These are phyloP conservation scores for Ashinkailepas kermadecensis DNA, from an alignment of 2,888 invertebrate species.

Conservation along the genomic window DNA sequence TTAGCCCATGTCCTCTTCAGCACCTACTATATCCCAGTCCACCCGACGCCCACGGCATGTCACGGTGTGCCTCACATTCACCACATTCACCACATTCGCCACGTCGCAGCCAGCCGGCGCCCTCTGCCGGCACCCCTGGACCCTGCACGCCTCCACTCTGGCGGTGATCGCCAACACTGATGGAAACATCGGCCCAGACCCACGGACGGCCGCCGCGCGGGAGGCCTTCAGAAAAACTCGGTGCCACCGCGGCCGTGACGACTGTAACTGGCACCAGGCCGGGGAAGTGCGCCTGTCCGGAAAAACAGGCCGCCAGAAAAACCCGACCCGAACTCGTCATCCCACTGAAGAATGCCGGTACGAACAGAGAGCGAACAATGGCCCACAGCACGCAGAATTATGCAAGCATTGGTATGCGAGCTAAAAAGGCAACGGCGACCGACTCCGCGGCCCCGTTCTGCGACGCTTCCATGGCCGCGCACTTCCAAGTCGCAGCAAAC, in stretches of 20 bases:
- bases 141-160: no score
- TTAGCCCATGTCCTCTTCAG: no score
- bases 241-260: background rate
- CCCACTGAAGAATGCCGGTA: background rate
- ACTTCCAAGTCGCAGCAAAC: background rate
- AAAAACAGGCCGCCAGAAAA: background rate
- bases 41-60: no score
- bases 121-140: no score
- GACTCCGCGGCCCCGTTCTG: background rate
- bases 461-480: background rate
- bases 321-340: background rate
- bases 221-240: background rate
- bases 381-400: background rate
- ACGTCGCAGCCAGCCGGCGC: no score
- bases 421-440: background rate
- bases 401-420: background rate
- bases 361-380: background rate
- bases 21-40: no score
- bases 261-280: background rate
- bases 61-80: no score
- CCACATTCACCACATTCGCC: no score
- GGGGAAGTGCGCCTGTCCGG: background rate
- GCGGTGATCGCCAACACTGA: no score
- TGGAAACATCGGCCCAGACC: no score
- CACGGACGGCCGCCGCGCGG: no score